These are phyloP conservation scores for Pollimyrus isidori DNA, from an alignment of 2,113 vertebrate species.

Conservation along the genomic window DNA sequence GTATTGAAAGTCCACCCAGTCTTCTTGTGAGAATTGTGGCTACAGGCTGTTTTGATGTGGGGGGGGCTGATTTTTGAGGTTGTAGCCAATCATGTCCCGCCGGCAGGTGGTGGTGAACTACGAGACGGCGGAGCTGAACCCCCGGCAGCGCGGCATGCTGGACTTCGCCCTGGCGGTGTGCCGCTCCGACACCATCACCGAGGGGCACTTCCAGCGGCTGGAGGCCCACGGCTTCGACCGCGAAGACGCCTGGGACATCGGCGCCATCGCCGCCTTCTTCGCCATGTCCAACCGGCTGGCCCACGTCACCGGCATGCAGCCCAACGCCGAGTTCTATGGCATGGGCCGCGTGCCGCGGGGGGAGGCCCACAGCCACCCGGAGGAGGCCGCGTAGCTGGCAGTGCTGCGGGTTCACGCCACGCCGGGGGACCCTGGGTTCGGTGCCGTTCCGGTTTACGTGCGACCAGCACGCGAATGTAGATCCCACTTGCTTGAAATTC, in stretches of 20 bases:
- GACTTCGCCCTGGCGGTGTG: conserved; percentile 73
- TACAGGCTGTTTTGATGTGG: background rate
- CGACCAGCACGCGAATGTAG: background rate
- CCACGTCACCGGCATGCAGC: conserved; percentile 65
- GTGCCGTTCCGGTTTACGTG: too few relatives aligned
- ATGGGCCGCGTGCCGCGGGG: conserved; percentile 60
- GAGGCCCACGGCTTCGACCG: conserved; percentile 66
- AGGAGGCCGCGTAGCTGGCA: background rate
- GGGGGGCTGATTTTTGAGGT: background rate
- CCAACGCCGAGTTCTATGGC: conserved; percentile 70
- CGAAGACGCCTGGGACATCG: conserved; percentile 78
- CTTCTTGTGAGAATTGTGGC: background rate
- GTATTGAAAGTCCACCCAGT: background rate
- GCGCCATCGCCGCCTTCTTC: conserved; percentile 70
- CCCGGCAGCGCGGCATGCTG: conserved; percentile 64
- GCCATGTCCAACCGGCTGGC: conserved; percentile 72
- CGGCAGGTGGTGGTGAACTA: conserved; percentile 70
- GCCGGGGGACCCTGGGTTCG: background rate
- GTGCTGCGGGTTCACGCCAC: background rate
- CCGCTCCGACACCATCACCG: conserved; percentile 63
- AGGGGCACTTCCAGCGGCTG: conserved; percentile 64
- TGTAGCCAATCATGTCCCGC: conserved; percentile 28
- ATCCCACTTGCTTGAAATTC: background rate
- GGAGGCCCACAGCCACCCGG: conserved; percentile 23
- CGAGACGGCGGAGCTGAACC: conserved; percentile 59